phyloP scores from a whole-genome alignment of 2,113 vertebrate genomes.

The Lota lota region DNA sequence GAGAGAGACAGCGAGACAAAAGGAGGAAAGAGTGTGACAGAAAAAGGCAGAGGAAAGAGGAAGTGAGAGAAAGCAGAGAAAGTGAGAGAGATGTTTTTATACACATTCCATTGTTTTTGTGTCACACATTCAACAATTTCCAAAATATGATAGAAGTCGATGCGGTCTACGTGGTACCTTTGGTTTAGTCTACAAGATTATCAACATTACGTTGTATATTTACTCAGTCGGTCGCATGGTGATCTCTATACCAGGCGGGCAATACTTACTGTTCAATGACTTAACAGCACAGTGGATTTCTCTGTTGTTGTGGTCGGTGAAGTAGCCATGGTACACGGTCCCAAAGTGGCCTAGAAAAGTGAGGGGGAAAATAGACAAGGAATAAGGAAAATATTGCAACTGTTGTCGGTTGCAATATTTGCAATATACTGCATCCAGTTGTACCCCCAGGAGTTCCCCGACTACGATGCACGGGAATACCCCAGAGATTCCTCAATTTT shows the following conservation, averaged over 20 bases:
- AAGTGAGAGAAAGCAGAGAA: not conserved
- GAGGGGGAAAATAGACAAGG: conserved; percentile 1
- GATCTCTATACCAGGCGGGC: not conserved
- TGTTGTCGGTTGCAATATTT: too few relatives aligned
- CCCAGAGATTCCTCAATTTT: too few relatives aligned
- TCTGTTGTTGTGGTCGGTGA: conserved; percentile 76
- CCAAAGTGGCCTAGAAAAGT: conserved; percentile 87
- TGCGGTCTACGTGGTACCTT: too few relatives aligned
- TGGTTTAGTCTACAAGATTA: too few relatives aligned
- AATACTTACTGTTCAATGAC: conserved; percentile 86
- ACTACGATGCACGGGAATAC: too few relatives aligned
- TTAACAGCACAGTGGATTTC: conserved; percentile 90
- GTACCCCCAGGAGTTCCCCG: too few relatives aligned
- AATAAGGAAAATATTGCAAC: not conserved
- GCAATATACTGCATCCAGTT: too few relatives aligned
- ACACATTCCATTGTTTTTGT: not conserved
- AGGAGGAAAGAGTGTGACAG: not conserved
- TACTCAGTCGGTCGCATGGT: too few relatives aligned
- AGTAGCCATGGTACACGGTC: conserved; percentile 90
- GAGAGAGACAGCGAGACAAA: not conserved
- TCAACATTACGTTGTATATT: too few relatives aligned
- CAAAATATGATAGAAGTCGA: too few relatives aligned
- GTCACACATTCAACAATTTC: not conserved
- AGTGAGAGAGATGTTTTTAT: not conserved
- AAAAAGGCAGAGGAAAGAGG: not conserved